Conservation (phyloP, 2,888 invertebrate genomes). For the Aspidiotus destructor region DNA sequence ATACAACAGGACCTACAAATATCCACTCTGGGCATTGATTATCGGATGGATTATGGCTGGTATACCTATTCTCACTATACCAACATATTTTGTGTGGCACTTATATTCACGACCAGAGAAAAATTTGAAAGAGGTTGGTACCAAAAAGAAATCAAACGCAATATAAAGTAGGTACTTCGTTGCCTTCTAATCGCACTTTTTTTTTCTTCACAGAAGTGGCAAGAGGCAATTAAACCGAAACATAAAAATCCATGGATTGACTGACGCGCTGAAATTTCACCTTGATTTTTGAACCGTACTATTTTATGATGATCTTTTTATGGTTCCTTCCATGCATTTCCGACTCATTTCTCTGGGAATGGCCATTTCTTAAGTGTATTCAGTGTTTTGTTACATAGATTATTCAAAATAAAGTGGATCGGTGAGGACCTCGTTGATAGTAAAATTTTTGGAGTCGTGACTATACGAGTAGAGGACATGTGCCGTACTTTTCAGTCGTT, state of each 20-base stretch:
- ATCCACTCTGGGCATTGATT: constrained; percentile 68
- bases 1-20: constrained; percentile 52
- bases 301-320: too few relatives aligned
- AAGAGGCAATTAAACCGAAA: constrained; percentile 11
- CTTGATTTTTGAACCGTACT: too few relatives aligned
- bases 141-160: not conserved
- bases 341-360: too few relatives aligned
- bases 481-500: too few relatives aligned
- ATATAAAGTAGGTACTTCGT: not conserved
- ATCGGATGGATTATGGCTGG: constrained; percentile 67
- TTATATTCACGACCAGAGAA: constrained; percentile 35
- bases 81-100: constrained; percentile 36
- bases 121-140: constrained; percentile 27
- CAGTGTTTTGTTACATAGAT: too few relatives aligned
- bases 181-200: not conserved
- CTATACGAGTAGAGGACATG: too few relatives aligned
- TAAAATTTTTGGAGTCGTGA: too few relatives aligned
- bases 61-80: constrained; percentile 59
- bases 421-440: too few relatives aligned
- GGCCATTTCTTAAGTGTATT: too few relatives aligned
- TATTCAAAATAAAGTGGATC: too few relatives aligned
- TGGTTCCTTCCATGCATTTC: too few relatives aligned
- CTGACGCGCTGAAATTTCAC: too few relatives aligned
- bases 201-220: constrained; percentile 16
- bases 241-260: not conserved